Base-by-base conservation (phyloP, 2,113 vertebrate species). In the Stigmatopora nigra region DNA sequence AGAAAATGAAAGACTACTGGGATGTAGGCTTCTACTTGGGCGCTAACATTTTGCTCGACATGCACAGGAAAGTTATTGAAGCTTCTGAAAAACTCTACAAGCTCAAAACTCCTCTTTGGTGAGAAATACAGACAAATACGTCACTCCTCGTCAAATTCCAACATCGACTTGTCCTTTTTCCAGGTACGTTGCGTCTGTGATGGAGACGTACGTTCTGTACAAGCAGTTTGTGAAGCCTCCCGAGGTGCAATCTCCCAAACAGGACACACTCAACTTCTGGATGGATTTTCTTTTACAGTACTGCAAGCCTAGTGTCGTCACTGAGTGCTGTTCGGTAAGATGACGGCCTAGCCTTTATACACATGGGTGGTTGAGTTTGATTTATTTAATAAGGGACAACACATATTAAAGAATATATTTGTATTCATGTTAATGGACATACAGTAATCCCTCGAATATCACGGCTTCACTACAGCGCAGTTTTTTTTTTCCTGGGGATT, bases 1-100 rank as follows among this genome's bases (percentile, higher is more conserved):
- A 91, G 88, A 95, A 94, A 86, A 93, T 96, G 93, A 87, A 86
- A 52, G 89, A 92, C 68, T 97, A 97, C 85, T 96, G 95, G 94
- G 94, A 97, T 6, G 94, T 95, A 0, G 95, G 95, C 7, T 95
- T 96, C 78, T 96, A 92, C 78, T 86, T 97, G 1, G 95, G 94
- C 3, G 89, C 92, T 0, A 92, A 93, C 66, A 93, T 97, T 73
- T 85, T 97, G 0, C 87, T 88, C 35, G 92, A 91, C 0, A 93
- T 94, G 61, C 83, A 90, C 17, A 81, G 63, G 70, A 95, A 94
- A 84, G 93, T 95, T 78, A 91, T 90, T 1, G 89, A 92, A 73
- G 92, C 93, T 2, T 92, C 94, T 0, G 94, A 96, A 66, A 94
- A 93, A 76, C 92, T 97, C 20, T 97, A 96, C 85, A 89, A 87